Percentiles rank a stretch among this genome's conserved stretches.
Conservation (phyloP, 2,888 invertebrate genomes). For the Sinelater perroti region DNA sequence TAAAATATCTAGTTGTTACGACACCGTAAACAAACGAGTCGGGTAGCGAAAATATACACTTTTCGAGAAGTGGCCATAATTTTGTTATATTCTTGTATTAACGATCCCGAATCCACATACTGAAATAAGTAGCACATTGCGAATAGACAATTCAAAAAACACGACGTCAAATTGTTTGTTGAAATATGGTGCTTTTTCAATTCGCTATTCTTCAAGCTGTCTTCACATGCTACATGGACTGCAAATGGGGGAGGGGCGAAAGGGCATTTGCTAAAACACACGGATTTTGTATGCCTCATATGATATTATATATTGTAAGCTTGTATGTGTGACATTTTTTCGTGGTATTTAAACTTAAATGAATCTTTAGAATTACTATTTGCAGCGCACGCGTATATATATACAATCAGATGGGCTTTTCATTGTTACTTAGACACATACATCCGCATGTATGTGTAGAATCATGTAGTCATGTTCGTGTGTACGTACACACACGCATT, state of each 20-base stretch:
- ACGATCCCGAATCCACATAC: slow-evolving; percentile 53
- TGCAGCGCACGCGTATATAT: slow-evolving; percentile 29
- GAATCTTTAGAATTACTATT: slow-evolving; percentile 27
- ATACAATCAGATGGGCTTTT: slow-evolving; percentile 26
- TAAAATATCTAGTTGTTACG: too few relatives aligned
- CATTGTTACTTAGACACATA: slow-evolving; percentile 10
- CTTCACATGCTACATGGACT: slow-evolving; percentile 62
- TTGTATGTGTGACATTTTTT: slow-evolving; percentile 60
- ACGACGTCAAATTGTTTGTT: slow-evolving; percentile 51
- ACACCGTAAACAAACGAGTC: slow-evolving; percentile 42
- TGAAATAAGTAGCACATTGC: slow-evolving; percentile 47
- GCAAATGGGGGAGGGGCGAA: slow-evolving; percentile 61
- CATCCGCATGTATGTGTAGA: too few relatives aligned
- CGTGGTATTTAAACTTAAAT: slow-evolving; percentile 30
- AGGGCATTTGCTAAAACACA: slow-evolving; percentile 55
- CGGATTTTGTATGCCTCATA: slow-evolving; percentile 61
- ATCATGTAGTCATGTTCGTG: too few relatives aligned
- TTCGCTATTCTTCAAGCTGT: slow-evolving; percentile 62
- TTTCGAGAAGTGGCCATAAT: slow-evolving; percentile 46
- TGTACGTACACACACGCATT: too few relatives aligned
- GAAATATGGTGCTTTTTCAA: slow-evolving; percentile 61
- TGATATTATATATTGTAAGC: slow-evolving; percentile 54
- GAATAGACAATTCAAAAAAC: slow-evolving; percentile 50
- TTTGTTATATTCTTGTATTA: slow-evolving; percentile 48
- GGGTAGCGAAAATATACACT: slow-evolving; percentile 45